A percentile compares a stretch with the other conserved stretches of the same genome.
Evolutionary conservation across 2,888 invertebrate genomes (phyloP).

Genomic region (Leucoptera coffeella): DNA sequence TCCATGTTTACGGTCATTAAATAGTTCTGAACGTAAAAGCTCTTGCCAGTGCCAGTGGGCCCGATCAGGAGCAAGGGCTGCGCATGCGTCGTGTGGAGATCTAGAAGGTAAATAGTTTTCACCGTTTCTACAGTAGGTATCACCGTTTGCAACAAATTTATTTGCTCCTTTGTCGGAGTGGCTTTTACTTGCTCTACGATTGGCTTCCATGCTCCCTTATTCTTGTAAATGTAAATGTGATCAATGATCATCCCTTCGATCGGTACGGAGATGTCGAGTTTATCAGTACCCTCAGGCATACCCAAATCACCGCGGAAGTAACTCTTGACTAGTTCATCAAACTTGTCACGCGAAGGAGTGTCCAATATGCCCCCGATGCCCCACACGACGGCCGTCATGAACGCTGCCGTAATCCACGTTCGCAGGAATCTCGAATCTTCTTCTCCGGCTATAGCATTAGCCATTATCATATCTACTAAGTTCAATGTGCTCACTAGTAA

Average conservation of each 20-base stretch:
- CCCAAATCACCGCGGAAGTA: slow-evolving; percentile 38
- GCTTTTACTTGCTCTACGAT: slow-evolving; percentile 72
- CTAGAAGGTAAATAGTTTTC: slow-evolving; percentile 69
- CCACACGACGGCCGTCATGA: slow-evolving; percentile 74
- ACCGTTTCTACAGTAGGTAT: slow-evolving; percentile 85
- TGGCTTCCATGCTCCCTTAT: slow-evolving; percentile 81
- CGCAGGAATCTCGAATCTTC: slow-evolving; percentile 64
- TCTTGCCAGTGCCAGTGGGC: slow-evolving; percentile 84
- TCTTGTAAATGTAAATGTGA: slow-evolving; percentile 73
- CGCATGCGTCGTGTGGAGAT: slow-evolving; percentile 66
- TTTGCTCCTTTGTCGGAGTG: slow-evolving; percentile 47
- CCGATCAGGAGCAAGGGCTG: slow-evolving; percentile 70
- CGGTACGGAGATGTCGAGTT: slow-evolving; percentile 71
- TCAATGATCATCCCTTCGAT: slow-evolving; percentile 74
- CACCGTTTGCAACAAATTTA: slow-evolving; percentile 64
- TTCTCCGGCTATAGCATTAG: slow-evolving; percentile 63
- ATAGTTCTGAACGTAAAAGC: slow-evolving; percentile 69
- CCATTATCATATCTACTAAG: slow-evolving; percentile 71
- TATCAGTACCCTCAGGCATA: slow-evolving; percentile 45
- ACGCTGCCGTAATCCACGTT: slow-evolving; percentile 70
- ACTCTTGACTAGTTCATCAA: slow-evolving; percentile 57
- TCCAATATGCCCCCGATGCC: slow-evolving; percentile 79
- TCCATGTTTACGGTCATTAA: slow-evolving; percentile 64
- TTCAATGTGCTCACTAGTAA: slow-evolving; percentile 65
- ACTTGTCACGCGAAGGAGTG: slow-evolving; percentile 61